Evolutionary conservation across 2,797 vertebrate genomes (phyloP).

Genomic region (Eurystomus glaucurus): DNA sequence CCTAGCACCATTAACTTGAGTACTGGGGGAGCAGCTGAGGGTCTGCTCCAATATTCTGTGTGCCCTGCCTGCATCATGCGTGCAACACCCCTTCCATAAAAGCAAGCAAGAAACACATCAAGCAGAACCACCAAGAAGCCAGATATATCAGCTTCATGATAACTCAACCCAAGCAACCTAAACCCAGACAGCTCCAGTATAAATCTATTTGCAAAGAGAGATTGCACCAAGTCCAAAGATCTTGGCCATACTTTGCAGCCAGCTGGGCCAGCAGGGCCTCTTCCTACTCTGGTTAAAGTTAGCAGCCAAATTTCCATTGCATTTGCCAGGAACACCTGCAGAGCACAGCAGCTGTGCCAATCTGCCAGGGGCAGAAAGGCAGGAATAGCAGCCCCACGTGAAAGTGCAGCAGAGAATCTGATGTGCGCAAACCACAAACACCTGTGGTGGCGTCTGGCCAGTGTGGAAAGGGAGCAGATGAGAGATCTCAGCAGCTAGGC

Average conservation of each 20-base stretch:
- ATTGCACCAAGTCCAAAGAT: not conserved
- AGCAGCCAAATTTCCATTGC: slow-evolving; percentile 3
- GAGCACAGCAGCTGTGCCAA: not conserved
- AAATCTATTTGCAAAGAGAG: not conserved
- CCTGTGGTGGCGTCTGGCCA: not conserved
- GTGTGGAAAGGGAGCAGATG: not conserved
- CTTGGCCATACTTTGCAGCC: not conserved
- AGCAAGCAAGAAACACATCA: not conserved
- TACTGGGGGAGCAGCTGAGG: not conserved
- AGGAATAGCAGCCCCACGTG: not conserved
- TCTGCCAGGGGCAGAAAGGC: not conserved
- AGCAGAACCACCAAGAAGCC: not conserved
- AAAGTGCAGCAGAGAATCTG: not conserved
- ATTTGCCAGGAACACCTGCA: not conserved
- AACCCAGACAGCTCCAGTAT: not conserved
- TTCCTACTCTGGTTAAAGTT: not conserved
- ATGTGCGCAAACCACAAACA: not conserved
- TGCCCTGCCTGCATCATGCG: not conserved
- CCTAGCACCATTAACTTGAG: not conserved
- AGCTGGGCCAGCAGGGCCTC: slow-evolving; percentile 11
- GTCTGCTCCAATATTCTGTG: not conserved
- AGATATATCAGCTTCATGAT: not conserved
- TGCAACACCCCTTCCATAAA: not conserved
- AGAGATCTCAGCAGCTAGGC: not conserved
- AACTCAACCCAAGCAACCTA: not conserved